These are phyloP conservation scores for Chironomus riparius DNA, from an alignment of 2,888 invertebrate genomes.

Conservation along the genomic window DNA sequence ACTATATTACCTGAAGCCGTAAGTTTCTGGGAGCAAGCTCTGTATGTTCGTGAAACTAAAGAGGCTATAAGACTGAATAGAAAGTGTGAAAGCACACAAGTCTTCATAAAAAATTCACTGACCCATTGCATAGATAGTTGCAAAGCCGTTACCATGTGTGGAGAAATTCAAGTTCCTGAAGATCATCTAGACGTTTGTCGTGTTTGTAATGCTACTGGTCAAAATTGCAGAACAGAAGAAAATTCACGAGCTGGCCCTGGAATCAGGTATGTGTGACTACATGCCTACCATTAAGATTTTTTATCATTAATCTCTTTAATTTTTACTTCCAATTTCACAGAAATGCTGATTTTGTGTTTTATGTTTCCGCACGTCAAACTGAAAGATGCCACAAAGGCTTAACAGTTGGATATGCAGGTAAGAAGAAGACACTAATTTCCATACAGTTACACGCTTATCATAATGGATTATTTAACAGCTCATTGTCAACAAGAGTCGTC, in stretches of 20 bases:
- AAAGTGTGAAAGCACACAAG: slow-evolving; percentile 80
- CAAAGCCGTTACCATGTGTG: slow-evolving; percentile 64
- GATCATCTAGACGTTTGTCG: slow-evolving; percentile 91
- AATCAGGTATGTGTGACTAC: slow-evolving; percentile 41
- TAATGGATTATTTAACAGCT: slow-evolving; percentile 43
- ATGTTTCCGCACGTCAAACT: slow-evolving; percentile 90
- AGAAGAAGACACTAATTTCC: background rate
- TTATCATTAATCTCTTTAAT: too few relatives aligned
- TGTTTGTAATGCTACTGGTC: slow-evolving; percentile 77
- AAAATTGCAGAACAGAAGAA: slow-evolving; percentile 58
- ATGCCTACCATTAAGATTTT: too few relatives aligned
- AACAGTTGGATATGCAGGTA: slow-evolving; percentile 43
- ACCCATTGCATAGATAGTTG: slow-evolving; percentile 84
- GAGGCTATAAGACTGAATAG: slow-evolving; percentile 81
- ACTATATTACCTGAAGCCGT: slow-evolving; percentile 86
- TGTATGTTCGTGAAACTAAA: slow-evolving; percentile 79
- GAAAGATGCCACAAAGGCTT: slow-evolving; percentile 82
- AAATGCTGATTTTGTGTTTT: slow-evolving; percentile 90
- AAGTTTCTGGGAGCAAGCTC: slow-evolving; percentile 85
- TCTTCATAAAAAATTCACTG: slow-evolving; percentile 71
- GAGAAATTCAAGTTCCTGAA: slow-evolving; percentile 88
- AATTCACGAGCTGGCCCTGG: slow-evolving; percentile 54
- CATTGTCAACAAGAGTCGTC: slow-evolving; percentile 96
- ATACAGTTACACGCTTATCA: slow-evolving; percentile 73
- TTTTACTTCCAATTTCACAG: slow-evolving; percentile 30